Evolutionary conservation across 2,797 vertebrate genomes (phyloP).

Genomic region (Phyllotis vaccarum): DNA sequence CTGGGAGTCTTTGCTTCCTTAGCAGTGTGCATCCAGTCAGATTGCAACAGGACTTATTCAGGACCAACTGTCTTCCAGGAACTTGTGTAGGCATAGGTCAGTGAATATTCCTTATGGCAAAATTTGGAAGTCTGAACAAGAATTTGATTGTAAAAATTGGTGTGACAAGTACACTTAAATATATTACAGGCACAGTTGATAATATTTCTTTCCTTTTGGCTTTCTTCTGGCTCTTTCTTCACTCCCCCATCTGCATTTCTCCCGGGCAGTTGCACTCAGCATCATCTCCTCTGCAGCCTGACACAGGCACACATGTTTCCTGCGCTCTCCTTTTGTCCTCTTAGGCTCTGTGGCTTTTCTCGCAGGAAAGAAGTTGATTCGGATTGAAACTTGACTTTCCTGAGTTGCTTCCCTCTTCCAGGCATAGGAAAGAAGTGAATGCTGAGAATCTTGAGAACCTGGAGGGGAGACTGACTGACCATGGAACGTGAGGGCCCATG

Average conservation of each 20-base stretch:
- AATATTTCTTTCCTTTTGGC: background rate
- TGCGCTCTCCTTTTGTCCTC: background rate
- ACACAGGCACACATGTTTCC: background rate
- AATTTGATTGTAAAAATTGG: background rate
- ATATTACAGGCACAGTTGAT: background rate
- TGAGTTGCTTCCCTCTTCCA: too few relatives aligned
- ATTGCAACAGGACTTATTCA: background rate
- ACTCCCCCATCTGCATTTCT: background rate
- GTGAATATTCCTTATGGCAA: background rate
- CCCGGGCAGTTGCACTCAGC: background rate
- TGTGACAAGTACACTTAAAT: background rate
- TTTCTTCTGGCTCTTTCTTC: background rate
- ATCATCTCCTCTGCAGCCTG: background rate
- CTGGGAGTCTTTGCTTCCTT: conserved; percentile 19
- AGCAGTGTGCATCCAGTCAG: background rate
- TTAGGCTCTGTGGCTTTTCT: background rate
- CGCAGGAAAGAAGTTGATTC: background rate
- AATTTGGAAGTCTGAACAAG: background rate
- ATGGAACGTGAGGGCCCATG: background rate
- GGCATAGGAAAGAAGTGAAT: accelerated
- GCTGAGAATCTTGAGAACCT: background rate
- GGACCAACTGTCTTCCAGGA: conserved; percentile 9
- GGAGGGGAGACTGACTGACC: background rate
- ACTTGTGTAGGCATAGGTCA: background rate
- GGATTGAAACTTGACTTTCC: background rate